Percentiles rank a stretch among this genome's conserved stretches.
Evolutionary conservation across 2,888 invertebrate species (phyloP).

Genomic region (Sphecodes monilicornis): DNA sequence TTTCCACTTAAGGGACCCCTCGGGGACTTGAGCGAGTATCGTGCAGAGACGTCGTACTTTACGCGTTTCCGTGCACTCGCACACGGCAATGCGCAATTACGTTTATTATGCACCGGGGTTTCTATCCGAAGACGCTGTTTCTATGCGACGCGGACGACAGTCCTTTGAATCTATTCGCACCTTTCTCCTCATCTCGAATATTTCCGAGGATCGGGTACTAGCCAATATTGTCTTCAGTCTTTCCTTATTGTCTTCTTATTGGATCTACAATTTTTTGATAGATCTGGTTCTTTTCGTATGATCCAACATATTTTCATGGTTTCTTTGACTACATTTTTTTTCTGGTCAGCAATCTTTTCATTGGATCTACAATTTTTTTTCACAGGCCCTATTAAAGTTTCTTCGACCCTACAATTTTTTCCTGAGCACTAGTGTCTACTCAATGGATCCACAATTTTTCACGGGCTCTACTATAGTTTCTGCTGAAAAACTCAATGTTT

Average conservation of each 20-base stretch:
- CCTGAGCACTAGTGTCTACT: rapidly evolving
- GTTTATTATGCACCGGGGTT: conserved; percentile 29
- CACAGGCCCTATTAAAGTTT: background rate
- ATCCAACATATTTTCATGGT: no score
- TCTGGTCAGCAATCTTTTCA: no score
- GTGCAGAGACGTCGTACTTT: conserved; percentile 33
- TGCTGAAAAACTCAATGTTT: no score
- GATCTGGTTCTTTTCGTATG: no score
- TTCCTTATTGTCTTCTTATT: no score
- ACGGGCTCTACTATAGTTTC: no score
- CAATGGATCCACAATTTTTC: background rate
- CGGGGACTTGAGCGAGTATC: conserved; percentile 34
- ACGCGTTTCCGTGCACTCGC: conserved; percentile 31
- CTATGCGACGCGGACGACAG: conserved; percentile 20
- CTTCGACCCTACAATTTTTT: background rate
- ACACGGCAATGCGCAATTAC: conserved; percentile 36
- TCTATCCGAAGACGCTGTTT: background rate
- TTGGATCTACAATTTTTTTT: background rate
- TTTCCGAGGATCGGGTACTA: background rate
- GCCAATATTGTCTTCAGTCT: background rate
- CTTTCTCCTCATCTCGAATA: background rate
- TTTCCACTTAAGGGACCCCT: conserved; percentile 53
- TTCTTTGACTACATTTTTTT: no score
- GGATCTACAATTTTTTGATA: no score
- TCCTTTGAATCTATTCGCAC: background rate